Evolutionary conservation across 2,113 vertebrate genomes (phyloP), one percentile per base, ranked within the genome.

Genomic region (Brienomyrus longianalis): DNA sequence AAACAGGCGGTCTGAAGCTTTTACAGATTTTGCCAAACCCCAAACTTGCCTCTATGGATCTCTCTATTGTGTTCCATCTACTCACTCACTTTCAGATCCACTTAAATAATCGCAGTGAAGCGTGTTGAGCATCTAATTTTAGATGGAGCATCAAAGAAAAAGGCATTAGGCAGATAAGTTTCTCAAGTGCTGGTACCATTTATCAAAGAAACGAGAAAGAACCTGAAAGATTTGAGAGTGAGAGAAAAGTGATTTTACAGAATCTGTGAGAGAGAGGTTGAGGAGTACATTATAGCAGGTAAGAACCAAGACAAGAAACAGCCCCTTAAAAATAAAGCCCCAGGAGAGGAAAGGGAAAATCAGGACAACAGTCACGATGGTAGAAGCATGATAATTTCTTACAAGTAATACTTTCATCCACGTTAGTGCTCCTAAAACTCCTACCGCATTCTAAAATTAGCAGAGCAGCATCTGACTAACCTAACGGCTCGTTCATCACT

Each of bases 371-470:
- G 74, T 80, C 74, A 80, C 35, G 74, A 80, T 80, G 74, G 74
- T 39, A 80, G n/a, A 80, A 39, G 74, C 74, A 80, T 80, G 74
- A 80, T 39, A 35, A 39, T 80, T 19, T 80, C 74, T 80, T 80
- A 80, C 31, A 80, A 80, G 17, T 39, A 80, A 80, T 19, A 80
- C 35, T 80, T 80, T 80, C 74, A 80, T 35, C 74, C 74, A 80
- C 74, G 5, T 80, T 80, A 43, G 17, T 43, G 74, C 35, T 80
- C 74, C 74, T 80, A 35, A 80, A 80, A 80, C 74, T 80, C 31
- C 35, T 80, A 80, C 35, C 35, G 74, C 74, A 43, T 80, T 80
- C 74, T 80, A 80, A 80, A 80, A 80, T 80, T 80, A 80, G 70
- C 70, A 39, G 70, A 35, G 70, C 70, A 77, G 35, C 70, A 77